Evolutionary conservation across 2,797 vertebrate genomes (phyloP).

Genomic region (Gambelia wislizenii): DNA sequence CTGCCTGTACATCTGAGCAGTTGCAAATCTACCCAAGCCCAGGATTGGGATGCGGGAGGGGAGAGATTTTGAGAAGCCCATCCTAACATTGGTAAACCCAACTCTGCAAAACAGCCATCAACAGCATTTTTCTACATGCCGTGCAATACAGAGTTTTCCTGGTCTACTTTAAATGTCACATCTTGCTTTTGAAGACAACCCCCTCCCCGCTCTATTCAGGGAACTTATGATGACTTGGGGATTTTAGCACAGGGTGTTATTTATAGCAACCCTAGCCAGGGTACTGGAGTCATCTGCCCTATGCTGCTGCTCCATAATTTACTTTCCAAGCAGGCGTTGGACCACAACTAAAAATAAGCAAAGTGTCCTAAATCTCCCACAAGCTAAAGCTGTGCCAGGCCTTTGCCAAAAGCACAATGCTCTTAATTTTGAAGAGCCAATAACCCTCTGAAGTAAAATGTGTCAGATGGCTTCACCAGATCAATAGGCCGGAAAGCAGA

Average conservation of each 20-base stretch:
- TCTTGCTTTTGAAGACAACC: constrained; percentile 23
- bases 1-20: not conserved
- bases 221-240: constrained; percentile 62
- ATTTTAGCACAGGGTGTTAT: constrained; percentile 62
- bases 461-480: accelerated
- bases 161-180: not conserved
- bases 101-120: accelerated
- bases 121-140: accelerated
- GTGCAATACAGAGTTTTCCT: not conserved
- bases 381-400: not conserved
- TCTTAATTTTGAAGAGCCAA: not conserved
- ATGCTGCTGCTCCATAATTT: constrained; percentile 30
- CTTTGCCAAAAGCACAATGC: accelerated
- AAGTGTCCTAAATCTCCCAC: accelerated
- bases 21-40: not conserved
- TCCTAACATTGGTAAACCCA: not conserved
- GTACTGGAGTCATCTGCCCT: constrained; percentile 40
- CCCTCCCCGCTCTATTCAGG: constrained; percentile 39
- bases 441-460: accelerated
- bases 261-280: constrained; percentile 47
- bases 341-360: not conserved
- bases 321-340: constrained; percentile 28
- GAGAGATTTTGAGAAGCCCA: not conserved
- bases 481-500: not conserved
- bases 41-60: too few relatives aligned